Conservation (phyloP, 2,797 vertebrate species). For the Syngnathus rostellatus region DNA sequence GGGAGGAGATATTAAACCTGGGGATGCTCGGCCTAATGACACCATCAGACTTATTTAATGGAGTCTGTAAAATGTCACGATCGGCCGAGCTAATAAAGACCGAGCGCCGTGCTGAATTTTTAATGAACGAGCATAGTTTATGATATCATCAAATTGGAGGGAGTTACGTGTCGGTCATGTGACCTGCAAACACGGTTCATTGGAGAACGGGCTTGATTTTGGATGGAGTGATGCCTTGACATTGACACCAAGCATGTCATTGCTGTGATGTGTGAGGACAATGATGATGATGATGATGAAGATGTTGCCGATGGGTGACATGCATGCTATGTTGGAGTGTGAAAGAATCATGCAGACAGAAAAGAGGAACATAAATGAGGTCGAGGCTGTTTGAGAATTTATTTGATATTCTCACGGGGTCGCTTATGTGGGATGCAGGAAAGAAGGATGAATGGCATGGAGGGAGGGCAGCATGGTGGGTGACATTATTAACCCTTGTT, state of each 20-base stretch:
- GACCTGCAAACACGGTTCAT: neutral
- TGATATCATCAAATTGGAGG: neutral
- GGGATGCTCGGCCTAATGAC: neutral
- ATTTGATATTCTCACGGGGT: neutral
- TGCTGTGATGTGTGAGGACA: constrained; percentile 27
- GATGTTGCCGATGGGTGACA: neutral
- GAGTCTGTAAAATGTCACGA: constrained; percentile 5
- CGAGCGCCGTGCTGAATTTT: constrained; percentile 1
- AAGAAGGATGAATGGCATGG: constrained; percentile 33
- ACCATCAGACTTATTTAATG: constrained; percentile 4
- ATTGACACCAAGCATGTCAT: constrained; percentile 63
- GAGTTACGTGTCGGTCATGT: neutral
- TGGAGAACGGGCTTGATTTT: constrained; percentile 1
- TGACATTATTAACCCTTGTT: constrained; percentile 51
- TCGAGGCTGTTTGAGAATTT: neutral
- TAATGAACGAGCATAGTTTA: neutral
- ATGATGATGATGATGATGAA: constrained; percentile 18
- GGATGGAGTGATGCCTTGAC: constrained; percentile 57
- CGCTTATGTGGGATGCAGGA: constrained; percentile 43
- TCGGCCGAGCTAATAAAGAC: neutral
- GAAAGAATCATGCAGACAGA: neutral
- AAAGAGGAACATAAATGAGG: neutral
- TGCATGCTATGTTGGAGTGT: constrained; percentile 1
- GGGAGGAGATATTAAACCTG: neutral
- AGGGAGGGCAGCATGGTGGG: constrained; percentile 62